Base-by-base conservation (phyloP, 2,888 invertebrate genomes). In the Ichneumoninae sp. region DNA sequence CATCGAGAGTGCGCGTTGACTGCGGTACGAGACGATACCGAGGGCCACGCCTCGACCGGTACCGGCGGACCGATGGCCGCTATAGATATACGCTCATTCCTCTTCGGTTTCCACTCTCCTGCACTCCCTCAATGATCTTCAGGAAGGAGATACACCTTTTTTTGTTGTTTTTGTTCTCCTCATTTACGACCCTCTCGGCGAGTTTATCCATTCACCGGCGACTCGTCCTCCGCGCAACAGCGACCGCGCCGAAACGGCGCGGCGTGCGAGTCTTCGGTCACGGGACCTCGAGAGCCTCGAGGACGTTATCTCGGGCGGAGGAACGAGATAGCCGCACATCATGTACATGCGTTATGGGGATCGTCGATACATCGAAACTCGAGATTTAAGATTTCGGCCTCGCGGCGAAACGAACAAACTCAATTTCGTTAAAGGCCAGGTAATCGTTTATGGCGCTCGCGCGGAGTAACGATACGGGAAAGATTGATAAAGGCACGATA, bases 1-100 rank as follows among this genome's bases (percentile, higher is more conserved):
- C 44, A n/a, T 62, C 33, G 74, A 60, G 74, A 62, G 44, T 26
- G 50, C 13, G 47, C 74, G 65, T 22, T n/a, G 54, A 33, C 54
- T 36, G 44, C 22, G 6, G 44, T 26, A 47, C 62, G 47, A 62
- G 44, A 74, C 85, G 81, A 87, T 84, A 82, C 85, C 8, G 85
- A 86, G 87, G 87, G 89, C 80, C 84, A 84, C 86, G 85, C 85
- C 85, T 85, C 79, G 86, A 86, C 85, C 87, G 74, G 80, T 85
- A 80, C 47, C 75, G n/a, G 16, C 33, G 16, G 5, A 78, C 47
- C 75, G n/a, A 30, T 62, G 16, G 5, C 16, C 30, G 62, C 40
- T 22, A 30, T 47, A 62, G n/a, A 50, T 57, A 60, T 57, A 52
- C 19, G 8, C 52, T 40, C 40, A 3, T 10, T 40, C 10, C 40